phyloP scores from a whole-genome alignment of 2,113 vertebrate genomes.

The Bothrops jararaca region DNA sequence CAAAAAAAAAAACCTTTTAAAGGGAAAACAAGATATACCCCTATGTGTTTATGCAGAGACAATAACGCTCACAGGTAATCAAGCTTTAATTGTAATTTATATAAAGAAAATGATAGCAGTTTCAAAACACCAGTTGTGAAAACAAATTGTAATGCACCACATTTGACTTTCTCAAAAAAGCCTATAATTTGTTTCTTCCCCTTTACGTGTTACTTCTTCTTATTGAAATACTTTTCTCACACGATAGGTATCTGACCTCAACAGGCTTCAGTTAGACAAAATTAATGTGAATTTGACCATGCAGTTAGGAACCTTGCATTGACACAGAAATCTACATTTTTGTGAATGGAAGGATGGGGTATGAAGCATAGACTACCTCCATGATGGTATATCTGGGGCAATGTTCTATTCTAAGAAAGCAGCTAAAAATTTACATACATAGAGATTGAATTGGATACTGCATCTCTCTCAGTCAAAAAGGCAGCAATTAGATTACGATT shows the following conservation, averaged over 20 bases:
- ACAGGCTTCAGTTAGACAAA: background rate
- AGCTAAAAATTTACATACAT: background rate
- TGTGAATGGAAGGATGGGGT: conserved; percentile 13
- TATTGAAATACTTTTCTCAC: background rate
- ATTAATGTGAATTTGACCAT: conserved; percentile 28
- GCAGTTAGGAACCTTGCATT: conserved; percentile 19
- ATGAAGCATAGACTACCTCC: background rate
- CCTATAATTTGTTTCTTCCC: background rate
- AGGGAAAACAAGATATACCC: conserved; percentile 4
- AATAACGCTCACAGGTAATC: conserved; percentile 24
- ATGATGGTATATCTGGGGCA: background rate
- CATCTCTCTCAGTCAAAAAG: background rate
- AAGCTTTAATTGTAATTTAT: conserved; percentile 19
- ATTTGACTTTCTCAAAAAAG: conserved; percentile 9
- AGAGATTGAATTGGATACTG: background rate
- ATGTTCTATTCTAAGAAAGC: background rate
- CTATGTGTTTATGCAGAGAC: conserved; percentile 21
- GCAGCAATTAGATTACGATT: no score
- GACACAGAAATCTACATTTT: background rate
- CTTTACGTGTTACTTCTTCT: conserved; percentile 15
- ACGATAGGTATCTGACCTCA: background rate
- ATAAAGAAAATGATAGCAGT: conserved; percentile 13
- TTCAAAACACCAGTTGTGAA: conserved; percentile 29
- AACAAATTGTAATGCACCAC: background rate
- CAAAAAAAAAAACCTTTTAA: conserved; percentile 40